Percentiles rank a stretch among this genome's conserved stretches.
Conservation (phyloP, 2,797 vertebrate species). For the Rhabdomys pumilio region DNA sequence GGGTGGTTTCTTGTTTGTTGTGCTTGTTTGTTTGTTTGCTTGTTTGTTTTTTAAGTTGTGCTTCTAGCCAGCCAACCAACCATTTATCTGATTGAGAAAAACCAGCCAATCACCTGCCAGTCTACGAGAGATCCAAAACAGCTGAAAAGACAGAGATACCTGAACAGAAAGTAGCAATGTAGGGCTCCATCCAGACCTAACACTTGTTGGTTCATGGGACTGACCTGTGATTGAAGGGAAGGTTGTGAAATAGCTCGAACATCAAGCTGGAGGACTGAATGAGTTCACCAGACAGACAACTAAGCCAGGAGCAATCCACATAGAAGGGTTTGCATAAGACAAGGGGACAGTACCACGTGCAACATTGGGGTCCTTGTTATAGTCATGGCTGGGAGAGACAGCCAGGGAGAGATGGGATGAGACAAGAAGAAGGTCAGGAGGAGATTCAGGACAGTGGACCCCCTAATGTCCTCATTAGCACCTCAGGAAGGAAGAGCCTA, state of each 20-base stretch:
- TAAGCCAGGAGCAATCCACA: background rate
- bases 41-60: conserved; percentile 7
- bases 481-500: background rate
- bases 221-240: background rate
- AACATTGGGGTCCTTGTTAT: background rate
- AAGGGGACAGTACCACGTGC: background rate
- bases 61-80: background rate
- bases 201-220: background rate
- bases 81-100: conserved; percentile 8
- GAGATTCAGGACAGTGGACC: background rate
- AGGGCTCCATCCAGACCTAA: background rate
- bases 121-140: background rate
- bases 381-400: background rate
- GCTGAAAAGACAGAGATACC: background rate
- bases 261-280: background rate
- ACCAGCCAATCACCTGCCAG: background rate
- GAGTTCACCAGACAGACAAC: background rate
- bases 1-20: conserved; percentile 26
- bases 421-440: background rate
- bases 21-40: background rate
- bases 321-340: background rate
- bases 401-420: background rate
- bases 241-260: background rate
- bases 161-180: background rate
- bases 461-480: too few relatives aligned